Base-by-base conservation (phyloP, 23 tunicate genomes). In the Ciona savignyi region DNA sequence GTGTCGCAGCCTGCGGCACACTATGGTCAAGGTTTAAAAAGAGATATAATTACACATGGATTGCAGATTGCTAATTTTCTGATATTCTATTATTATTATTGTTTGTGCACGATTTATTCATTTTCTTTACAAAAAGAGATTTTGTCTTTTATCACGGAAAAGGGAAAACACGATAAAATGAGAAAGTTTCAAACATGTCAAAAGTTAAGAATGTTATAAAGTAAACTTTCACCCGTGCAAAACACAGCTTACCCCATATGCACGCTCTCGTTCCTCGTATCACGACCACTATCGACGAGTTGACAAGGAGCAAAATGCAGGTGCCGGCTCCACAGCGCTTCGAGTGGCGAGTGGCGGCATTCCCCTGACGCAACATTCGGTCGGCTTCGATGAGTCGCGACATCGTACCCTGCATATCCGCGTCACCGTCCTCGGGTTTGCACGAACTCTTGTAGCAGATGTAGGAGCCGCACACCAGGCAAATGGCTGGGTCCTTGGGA, bases 251-350 rank as follows among this genome's bases (percentile, higher is more conserved):
- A 88, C 98, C 98, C 98, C 98, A 93, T 11, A 66, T 29, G 69
- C 89, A 80, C 22, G 72, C 33, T 35, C 84, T 65, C 0, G 77
- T 6, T 4, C 92, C 92, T 34, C 92, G 72, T 9, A 80, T 63
- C 21, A 93, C 75, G 25, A 86, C 70, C 28, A 86, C 63, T 22
- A 62, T 49, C 2, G 93, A 75, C 0, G 78, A 25, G 63, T 93
- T 83, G 25, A 86, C 66, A 19, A 69, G 78, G 2, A 93, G 77
- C 22, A 93, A 73, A 9, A 86, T 68, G 24, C 81, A 70, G n/a
- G 92, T 93, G 19, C 98, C 98, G 2, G 86, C 90, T 29, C 93
- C 93, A 67, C 98, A 93, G 67, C 65, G 73, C 77, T 77, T 74
- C 48, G 93, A 82, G 74, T 93, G 98, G 35, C 87, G 80, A 68